Conservation (phyloP, 2,797 vertebrate genomes). For the Siniperca scherzeri region DNA sequence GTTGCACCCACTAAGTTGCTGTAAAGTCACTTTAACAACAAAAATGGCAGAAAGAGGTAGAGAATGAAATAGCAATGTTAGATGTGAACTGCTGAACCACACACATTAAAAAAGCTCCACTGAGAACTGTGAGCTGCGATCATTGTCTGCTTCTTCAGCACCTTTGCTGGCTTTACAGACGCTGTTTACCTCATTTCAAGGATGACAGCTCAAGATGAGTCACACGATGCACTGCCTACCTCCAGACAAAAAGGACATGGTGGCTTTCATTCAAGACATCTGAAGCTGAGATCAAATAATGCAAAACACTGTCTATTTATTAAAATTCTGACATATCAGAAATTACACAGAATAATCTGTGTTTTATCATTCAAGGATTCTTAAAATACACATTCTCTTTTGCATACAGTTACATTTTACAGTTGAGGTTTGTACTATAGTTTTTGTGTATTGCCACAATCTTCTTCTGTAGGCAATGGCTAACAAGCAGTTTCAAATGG, state of each 20-base stretch:
- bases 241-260: slow-evolving; percentile 32
- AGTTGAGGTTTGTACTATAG: not conserved
- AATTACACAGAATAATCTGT: not conserved
- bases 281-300: slow-evolving; percentile 37
- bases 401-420: not conserved
- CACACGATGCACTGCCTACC: slow-evolving; percentile 25
- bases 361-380: not conserved
- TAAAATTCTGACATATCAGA: not conserved
- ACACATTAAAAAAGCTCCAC: not conserved
- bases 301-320: slow-evolving; percentile 10
- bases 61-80: not conserved
- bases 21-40: not conserved
- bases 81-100: slow-evolving; percentile 7
- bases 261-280: slow-evolving; percentile 50
- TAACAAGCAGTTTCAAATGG: not conserved
- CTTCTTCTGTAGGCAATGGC: not conserved
- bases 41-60: not conserved
- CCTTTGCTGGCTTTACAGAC: slow-evolving; percentile 32
- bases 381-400: not conserved
- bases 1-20: too few relatives aligned
- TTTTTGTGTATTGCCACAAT: not conserved
- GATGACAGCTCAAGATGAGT: slow-evolving; percentile 57
- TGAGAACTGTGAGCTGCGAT: slow-evolving; percentile 9
- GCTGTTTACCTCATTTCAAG: slow-evolving; percentile 67
- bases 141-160: slow-evolving; percentile 28